Evolutionary conservation across 2,113 vertebrate genomes (phyloP).

Genomic region (Abramis brama): DNA sequence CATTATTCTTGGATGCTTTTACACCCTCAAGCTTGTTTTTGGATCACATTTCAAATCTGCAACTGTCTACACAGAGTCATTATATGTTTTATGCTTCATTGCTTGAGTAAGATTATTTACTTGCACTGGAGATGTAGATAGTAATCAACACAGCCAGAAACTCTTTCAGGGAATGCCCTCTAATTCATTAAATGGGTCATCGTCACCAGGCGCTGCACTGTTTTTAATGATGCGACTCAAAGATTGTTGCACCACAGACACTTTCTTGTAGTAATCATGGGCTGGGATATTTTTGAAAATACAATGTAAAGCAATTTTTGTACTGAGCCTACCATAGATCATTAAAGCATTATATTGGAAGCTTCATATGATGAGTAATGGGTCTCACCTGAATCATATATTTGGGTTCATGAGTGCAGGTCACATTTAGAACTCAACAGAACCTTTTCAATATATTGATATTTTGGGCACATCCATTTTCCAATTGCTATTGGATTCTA

Average conservation of each 20-base stretch:
- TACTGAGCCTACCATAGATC: not conserved
- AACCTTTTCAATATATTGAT: not conserved
- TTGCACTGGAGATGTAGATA: constrained; percentile 27
- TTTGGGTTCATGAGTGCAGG: not conserved
- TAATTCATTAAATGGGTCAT: constrained; percentile 11
- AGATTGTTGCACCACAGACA: not conserved
- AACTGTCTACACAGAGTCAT: constrained; percentile 49
- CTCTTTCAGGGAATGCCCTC: constrained; percentile 9
- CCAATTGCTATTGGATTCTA: not conserved
- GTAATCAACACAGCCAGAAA: constrained; percentile 42
- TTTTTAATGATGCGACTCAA: constrained; percentile 16
- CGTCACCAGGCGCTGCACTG: not conserved
- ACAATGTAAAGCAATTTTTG: not conserved
- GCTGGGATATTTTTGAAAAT: not conserved
- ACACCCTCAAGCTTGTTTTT: constrained; percentile 33
- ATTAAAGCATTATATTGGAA: constrained; percentile 1
- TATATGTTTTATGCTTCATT: constrained; percentile 37
- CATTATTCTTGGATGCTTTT: constrained; percentile 1
- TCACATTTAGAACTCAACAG: not conserved
- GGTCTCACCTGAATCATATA: not conserved
- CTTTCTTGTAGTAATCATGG: not conserved
- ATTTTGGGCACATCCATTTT: not conserved
- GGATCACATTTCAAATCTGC: constrained; percentile 21
- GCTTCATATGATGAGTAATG: not conserved
- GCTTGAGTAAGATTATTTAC: constrained; percentile 40